phyloP scores from a whole-genome alignment of 53 echinoderm and acorn worm species.

The Mesocentrotus franciscanus region DNA sequence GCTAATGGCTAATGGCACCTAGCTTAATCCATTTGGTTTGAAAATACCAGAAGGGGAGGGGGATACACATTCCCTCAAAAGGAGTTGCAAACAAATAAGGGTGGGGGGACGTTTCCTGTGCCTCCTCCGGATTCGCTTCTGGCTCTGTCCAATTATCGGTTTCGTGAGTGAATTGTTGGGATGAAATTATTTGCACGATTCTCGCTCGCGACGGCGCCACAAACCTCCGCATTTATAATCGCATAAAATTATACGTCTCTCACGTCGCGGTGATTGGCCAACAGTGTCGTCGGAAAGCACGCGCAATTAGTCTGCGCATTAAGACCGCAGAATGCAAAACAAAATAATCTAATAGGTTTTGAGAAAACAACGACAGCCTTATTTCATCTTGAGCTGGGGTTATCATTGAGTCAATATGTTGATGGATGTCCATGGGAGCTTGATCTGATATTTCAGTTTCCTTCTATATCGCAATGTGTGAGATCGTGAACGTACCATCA shows the following conservation, averaged over 20 bases:
- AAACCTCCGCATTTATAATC: slow-evolving; percentile 35
- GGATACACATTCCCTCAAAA: too few species aligned
- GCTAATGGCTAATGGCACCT: not conserved
- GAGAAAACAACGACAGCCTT: not conserved
- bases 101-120: not conserved
- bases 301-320: slow-evolving; percentile 38
- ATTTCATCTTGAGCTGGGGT: not conserved
- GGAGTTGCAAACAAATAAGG: too few species aligned
- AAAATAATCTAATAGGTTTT: not conserved
- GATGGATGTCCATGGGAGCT: not conserved
- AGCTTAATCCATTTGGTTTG: too few species aligned
- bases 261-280: slow-evolving; percentile 42
- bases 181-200: slow-evolving; percentile 58
- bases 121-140: not conserved
- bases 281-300: slow-evolving; percentile 24
- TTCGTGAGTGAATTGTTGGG: slow-evolving; percentile 53
- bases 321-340: slow-evolving; percentile 22
- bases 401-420: not conserved
- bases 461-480: not conserved
- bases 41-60: too few species aligned
- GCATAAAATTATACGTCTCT: slow-evolving; percentile 24
- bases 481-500: not conserved
- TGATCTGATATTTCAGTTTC: not conserved
- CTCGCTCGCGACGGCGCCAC: slow-evolving; percentile 28
- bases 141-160: slow-evolving; percentile 25